Base-by-base conservation (phyloP, 2,888 invertebrate species). In the Agrochola macilenta region DNA sequence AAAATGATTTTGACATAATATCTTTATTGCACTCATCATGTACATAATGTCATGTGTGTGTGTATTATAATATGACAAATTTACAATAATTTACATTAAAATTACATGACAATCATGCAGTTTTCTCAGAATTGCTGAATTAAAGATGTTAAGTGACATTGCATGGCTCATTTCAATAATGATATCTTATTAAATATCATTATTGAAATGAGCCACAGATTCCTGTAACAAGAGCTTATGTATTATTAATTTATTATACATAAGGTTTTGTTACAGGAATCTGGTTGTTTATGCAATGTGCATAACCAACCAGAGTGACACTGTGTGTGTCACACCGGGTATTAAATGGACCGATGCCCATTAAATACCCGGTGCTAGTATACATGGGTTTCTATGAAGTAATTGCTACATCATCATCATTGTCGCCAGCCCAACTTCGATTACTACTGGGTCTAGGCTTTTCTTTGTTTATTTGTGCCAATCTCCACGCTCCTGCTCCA, bases 11-110 rank as follows among this genome's bases (percentile, higher is more conserved):
- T 54, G 46, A 35, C 54, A 49, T 83, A 69, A 72, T 49, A 49
- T 72, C 30, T 69, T 72, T 61, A 78, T 69, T 72, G 39, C 64
- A 23, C 14, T 14, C 35, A 60, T 82, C 11, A 66, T 61, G 26
- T 49, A 69, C 23, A n/a, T 76, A 49, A 63, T 65, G 17, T 20
- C 30, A 68, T 5, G 12, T 60, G 43, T 60, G 43, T 57, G 7
- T 35, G 23, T 68, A 58, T 26, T 35, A 61, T 57, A 69, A 49
- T 61, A 52, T 57, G 26, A 69, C n/a, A 69, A 65, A 61, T 82
- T 82, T 66, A 65, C 64, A 57, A 78, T 72, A 7, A 81, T 83
- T 83, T 65, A 43, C 54, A 66, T 61, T 61, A 60, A 52, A 61
- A 82, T 85, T 72, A 76, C 69, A 68, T 54, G 65, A 57, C 54